Evolutionary conservation across 2,797 vertebrate genomes (phyloP).

Genomic region (Poeciliopsis paucimaculata): DNA sequence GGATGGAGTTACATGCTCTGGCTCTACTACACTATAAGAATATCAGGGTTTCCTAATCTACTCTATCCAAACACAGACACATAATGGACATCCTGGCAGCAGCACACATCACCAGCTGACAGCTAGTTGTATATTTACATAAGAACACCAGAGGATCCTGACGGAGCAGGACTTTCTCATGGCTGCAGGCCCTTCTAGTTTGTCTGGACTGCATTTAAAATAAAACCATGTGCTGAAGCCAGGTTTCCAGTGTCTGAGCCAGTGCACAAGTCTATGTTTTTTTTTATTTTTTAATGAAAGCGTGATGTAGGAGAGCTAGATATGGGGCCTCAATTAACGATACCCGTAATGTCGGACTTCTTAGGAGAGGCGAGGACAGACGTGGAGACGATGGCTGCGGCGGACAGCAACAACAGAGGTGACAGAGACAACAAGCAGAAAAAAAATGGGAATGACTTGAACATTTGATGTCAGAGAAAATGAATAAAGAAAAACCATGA

Average conservation of each 20-base stretch:
- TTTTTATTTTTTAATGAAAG: conserved; percentile 1
- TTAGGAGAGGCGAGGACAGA: conserved; percentile 49
- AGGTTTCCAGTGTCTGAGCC: conserved; percentile 53
- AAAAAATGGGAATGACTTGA: not conserved
- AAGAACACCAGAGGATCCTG: conserved; percentile 10
- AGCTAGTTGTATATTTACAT: not conserved
- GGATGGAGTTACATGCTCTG: conserved; percentile 10
- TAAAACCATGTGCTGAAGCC: conserved; percentile 35
- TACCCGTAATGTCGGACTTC: conserved; percentile 55
- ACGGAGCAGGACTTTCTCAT: conserved; percentile 19
- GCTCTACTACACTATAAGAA: not conserved
- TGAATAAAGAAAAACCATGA: not conserved
- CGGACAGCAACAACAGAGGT: conserved; percentile 16
- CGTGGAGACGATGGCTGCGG: conserved; percentile 43
- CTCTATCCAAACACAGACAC: conserved; percentile 17
- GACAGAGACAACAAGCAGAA: conserved; percentile 11
- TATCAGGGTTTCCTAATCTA: conserved; percentile 21
- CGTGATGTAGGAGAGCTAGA: conserved; percentile 23
- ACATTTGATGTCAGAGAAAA: not conserved
- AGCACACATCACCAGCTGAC: conserved; percentile 38
- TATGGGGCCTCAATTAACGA: not conserved
- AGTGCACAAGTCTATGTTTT: conserved; percentile 26
- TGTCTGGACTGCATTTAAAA: conserved; percentile 49
- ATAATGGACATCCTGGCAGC: conserved; percentile 31
- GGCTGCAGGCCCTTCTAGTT: conserved; percentile 25